Base-by-base conservation (phyloP, 2,888 invertebrate species). In the Galerucella calmariensis region DNA sequence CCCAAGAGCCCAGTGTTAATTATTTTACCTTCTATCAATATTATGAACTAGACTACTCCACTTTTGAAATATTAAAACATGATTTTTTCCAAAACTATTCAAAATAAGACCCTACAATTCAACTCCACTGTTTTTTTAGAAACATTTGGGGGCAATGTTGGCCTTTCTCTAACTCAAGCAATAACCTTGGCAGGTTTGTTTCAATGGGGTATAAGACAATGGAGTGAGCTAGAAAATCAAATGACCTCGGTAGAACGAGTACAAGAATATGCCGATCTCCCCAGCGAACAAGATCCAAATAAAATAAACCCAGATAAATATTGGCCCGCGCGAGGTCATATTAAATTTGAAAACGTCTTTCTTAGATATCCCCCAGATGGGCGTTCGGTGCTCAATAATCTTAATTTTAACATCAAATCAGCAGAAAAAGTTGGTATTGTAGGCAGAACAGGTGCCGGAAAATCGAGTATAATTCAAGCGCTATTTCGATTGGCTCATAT, bases 181-280 rank as follows among this genome's bases (percentile, higher is more conserved):
- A 79, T 87, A 65, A 80, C 81, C 2, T 77, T 88, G 66, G 84
- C 84, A 3, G 87, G 87, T 56, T 92, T 93, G 91, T 91, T 94
- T 85, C 93, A 94, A 84, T 98, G 97, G 97, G 96, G 96, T 20
- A 95, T 97, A 92, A 78, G 86, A 24, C 87, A 87, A 76, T 85
- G 85, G 81, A 84, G 84, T 24, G 87, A 87, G 79, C 75, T 87
- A 72, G 87, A 87, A 85, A 96, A 95, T 83, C 94, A 93, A 81
- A 95, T 96, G 95, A 96, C 95, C 5, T 94, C 95, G 14, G 97
- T 98, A 0, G 98, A 98, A 87, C 91, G 97, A 86, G 91, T 94
- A n/a, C 80, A 95, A 9, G 96, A 97, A 83, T 97, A 97, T 84
- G 91, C 92, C 0, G 90, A 92, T 48, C 85, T 96, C 3, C 90